Conservation (phyloP, 1,140 invertebrate genomes). For the Scaptomyza montana region DNA sequence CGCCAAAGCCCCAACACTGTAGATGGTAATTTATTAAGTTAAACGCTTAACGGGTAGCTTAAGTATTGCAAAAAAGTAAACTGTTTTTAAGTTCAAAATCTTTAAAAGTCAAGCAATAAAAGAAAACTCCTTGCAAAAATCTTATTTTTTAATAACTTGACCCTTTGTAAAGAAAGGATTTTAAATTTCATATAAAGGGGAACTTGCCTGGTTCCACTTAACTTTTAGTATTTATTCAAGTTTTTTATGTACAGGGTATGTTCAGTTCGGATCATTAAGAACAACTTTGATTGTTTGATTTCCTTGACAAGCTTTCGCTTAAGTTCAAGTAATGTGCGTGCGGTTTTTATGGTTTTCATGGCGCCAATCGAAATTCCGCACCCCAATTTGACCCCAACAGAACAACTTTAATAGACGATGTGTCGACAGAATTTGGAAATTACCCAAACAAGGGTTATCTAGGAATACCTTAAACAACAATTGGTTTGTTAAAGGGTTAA, state of each 20-base stretch:
- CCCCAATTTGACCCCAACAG: conserved; percentile 2
- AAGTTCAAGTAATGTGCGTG: conserved; percentile 31
- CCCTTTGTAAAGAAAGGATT: no score
- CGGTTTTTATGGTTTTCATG: conserved; percentile 69
- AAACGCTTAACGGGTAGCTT: background rate
- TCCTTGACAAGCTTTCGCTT: conserved; percentile 34
- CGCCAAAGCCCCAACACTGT: conserved; percentile 28
- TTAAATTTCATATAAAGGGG: no score
- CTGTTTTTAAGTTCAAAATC: background rate
- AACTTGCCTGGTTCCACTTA: no score
- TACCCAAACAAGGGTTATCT: background rate
- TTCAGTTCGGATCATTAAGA: background rate
- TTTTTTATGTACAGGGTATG: background rate
- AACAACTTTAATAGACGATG: conserved; percentile 55
- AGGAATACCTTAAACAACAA: conserved; percentile 4
- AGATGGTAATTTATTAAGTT: background rate
- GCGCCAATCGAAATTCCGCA: conserved; percentile 63
- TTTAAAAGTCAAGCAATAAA: background rate
- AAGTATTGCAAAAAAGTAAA: background rate
- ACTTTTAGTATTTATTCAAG: no score
- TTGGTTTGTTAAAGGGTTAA: conserved; percentile 35
- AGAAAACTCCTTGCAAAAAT: background rate
- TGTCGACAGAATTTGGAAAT: conserved; percentile 43
- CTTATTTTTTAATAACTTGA: no score
- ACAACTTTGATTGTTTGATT: background rate